Base-by-base conservation (phyloP, 64 coral and sea anemone genomes). In the Stichodactyla mertensii region DNA sequence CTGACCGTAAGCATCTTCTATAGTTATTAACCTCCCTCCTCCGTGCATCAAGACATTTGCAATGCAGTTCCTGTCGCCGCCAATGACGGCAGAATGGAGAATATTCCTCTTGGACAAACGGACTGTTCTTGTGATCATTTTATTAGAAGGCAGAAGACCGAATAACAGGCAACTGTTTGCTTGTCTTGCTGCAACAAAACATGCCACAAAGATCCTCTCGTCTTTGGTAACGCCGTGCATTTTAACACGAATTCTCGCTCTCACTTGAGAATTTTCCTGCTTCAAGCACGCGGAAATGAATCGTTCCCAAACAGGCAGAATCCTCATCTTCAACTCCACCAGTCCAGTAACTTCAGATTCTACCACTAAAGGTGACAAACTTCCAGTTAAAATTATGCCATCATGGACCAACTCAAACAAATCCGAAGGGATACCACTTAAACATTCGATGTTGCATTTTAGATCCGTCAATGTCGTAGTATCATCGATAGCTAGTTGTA, bases 1-100 rank as follows among this genome's bases (percentile, higher is more conserved):
- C 28, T 92, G 59, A 0, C 79, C 77, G 4, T 78, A 22, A 13
- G 69, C 59, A 22, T 92, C 90, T 8, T 66, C 57, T 14, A 61
- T 86, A 13, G 87, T 83, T 26, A 92, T 82, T 24, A 92, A 52
- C 59, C 60, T 83, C 77, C 86, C 86, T 4, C 90, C 90, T 14
- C 85, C 90, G 13, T 92, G 77, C 90, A 92, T 92, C 10, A 92
- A 82, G 57, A 92, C 45, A 83, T 92, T 87, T 27, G 85, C 90
- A 0, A 92, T 86, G 62, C 90, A 92, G 6, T 86, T 92, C 23
- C 22, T 87, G 11, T 83, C 57, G 2, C 79, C 86, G n/a, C 90
- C 86, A 51, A 61, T 64, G 55, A 92, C 90, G 10, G 90, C 90
- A 22, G 86, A 79, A 24, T 92, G 90, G 54, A 92, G 86, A 52